Evolutionary conservation across 2,797 vertebrate genomes (phyloP).

Genomic region (Xenentodon cancila): DNA sequence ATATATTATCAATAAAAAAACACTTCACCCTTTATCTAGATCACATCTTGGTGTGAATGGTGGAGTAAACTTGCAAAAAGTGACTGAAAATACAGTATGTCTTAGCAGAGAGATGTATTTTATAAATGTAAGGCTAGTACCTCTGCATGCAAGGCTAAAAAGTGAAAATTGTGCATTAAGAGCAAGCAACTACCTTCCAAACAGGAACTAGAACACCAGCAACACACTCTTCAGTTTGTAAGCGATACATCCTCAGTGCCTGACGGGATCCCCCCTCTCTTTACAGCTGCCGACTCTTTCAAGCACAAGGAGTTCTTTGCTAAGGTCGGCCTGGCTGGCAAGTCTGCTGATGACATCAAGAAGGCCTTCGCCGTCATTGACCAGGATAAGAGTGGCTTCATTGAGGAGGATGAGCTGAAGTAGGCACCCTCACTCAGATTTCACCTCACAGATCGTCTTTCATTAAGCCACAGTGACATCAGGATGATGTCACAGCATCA

Average conservation of each 20-base stretch:
- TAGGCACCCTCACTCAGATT: constrained; percentile 58
- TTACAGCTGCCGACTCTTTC: constrained; percentile 86
- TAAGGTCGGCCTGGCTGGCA: constrained; percentile 82
- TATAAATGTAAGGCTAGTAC: too few species aligned
- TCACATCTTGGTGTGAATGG: neutral
- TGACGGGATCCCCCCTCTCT: constrained; percentile 7
- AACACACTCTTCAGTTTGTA: neutral
- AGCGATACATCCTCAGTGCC: neutral
- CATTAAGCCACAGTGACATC: constrained; percentile 17
- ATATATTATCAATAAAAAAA: neutral
- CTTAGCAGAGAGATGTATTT: too few species aligned
- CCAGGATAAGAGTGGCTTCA: constrained; percentile 87
- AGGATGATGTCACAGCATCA: constrained; percentile 29
- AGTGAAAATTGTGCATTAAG: neutral
- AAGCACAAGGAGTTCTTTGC: constrained; percentile 85
- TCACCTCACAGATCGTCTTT: constrained; percentile 35
- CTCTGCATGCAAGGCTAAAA: neutral
- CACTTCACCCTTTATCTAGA: neutral
- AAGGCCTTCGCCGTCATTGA: constrained; percentile 86
- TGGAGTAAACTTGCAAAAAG: neutral
- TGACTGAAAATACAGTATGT: too few species aligned
- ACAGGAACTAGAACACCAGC: neutral
- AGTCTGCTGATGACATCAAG: constrained; percentile 80
- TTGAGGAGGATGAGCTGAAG: constrained; percentile 89
- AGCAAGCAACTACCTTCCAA: neutral